Base-by-base conservation (phyloP, 2,113 vertebrate species). In the Anguilla japonica region DNA sequence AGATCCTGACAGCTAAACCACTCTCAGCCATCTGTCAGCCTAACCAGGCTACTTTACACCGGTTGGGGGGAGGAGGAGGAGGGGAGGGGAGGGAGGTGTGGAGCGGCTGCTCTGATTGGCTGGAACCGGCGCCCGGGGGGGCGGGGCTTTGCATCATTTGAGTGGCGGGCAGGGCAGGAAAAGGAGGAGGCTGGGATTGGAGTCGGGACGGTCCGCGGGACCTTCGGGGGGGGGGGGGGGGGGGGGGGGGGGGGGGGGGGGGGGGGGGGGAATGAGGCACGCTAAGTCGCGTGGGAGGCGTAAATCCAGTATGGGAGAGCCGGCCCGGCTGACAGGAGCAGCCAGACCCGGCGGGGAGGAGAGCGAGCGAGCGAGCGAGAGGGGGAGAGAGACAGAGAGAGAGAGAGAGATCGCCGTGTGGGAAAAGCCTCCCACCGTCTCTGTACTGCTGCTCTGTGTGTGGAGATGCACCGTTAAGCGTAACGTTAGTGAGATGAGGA, bases 201-300 rank as follows among this genome's bases (percentile, higher is more conserved):
- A 85, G 83, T 88, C 75, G 84, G 87, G 87, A 87, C 86, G 88
- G 85, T 85, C 85, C 81, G 80, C 87, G 83, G 11, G 81, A 82
- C 82, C 56, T 20, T 6, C 63, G 40, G 41, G 50, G 81, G 82
- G 83, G 60, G 81, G 87, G 41, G 57, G 75, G 46, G 40, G 56
- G 26, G 67, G 20, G 53, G 81, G 85, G 60, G 81, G 87, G 40
- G 41, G 50, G 81, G 82, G 83, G 60, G 81, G 87, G 41, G 57
- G 75, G 46, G 40, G 56, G 26, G 67, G 20, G 53, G 81, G 85
- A 87, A 92, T 87, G 88, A 89, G 83, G 83, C 56, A 0, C 82
- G 87, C 89, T 82, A 87, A 89, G 84, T 22, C 89, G 87, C 85
- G 91, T 92, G 91, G 92, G 93, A 93, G 93, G 92, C 92, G 91